Evolutionary conservation across 2,797 vertebrate genomes (phyloP).

Genomic region (Poeciliopsis infans): DNA sequence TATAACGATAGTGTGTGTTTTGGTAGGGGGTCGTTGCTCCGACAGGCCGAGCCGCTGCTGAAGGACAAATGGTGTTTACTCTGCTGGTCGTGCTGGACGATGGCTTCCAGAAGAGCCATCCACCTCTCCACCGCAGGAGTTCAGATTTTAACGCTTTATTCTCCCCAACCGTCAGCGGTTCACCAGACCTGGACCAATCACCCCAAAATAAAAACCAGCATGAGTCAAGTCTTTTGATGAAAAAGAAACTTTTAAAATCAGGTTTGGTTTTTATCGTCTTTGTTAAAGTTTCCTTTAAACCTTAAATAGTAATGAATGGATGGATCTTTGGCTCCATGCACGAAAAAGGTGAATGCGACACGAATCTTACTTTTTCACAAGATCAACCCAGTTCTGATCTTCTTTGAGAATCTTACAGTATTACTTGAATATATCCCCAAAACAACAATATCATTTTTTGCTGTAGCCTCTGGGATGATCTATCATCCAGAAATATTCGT

Average conservation of each 20-base stretch:
- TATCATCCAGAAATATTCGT: too few species aligned
- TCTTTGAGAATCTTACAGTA: too few species aligned
- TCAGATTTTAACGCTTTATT: not conserved
- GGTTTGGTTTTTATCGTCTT: not conserved
- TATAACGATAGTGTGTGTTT: slow-evolving; percentile 64
- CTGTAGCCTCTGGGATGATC: too few species aligned
- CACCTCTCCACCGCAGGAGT: not conserved
- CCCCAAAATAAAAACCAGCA: not conserved
- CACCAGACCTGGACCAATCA: not conserved
- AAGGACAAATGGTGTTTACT: slow-evolving; percentile 50
- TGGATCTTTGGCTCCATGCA: too few species aligned
- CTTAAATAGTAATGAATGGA: not conserved
- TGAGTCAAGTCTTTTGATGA: not conserved
- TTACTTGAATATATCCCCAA: too few species aligned
- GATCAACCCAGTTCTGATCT: too few species aligned
- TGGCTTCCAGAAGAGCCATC: not conserved
- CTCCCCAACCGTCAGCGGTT: not conserved
- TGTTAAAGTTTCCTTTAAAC: not conserved
- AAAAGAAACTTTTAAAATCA: not conserved
- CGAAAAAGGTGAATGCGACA: too few species aligned
- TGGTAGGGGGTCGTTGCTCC: slow-evolving; percentile 41
- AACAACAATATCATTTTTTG: too few species aligned
- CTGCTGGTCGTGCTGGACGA: slow-evolving; percentile 17
- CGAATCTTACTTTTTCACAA: too few species aligned
- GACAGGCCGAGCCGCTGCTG: slow-evolving; percentile 37